Evolutionary conservation across 2,888 invertebrate genomes (phyloP).

Genomic region (Diachrysia chrysitis): DNA sequence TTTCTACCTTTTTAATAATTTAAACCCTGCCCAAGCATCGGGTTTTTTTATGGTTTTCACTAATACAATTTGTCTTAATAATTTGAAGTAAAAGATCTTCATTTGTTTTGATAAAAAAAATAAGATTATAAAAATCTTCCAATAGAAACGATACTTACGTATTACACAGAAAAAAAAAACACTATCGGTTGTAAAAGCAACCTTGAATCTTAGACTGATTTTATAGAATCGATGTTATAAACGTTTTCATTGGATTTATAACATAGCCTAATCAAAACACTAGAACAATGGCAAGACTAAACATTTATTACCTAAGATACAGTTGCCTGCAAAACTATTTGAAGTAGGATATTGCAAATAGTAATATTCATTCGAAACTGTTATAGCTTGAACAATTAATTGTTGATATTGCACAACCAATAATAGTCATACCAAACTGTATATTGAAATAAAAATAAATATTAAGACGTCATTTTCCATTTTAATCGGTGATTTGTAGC

Average conservation of each 20-base stretch:
- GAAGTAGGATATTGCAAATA: conserved; percentile 17
- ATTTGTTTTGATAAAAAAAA: neutral
- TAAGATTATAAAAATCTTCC: neutral
- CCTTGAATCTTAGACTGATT: conserved; percentile 6
- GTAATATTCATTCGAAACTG: conserved; percentile 24
- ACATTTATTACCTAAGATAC: neutral
- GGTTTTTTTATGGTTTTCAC: no score
- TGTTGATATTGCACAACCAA: conserved; percentile 30
- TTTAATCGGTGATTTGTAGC: conserved; percentile 61
- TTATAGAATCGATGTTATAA: neutral
- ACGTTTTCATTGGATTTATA: neutral
- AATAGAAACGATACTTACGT: neutral
- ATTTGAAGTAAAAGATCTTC: neutral
- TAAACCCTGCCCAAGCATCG: no score
- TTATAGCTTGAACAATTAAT: conserved; percentile 31
- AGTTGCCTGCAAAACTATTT: conserved; percentile 1
- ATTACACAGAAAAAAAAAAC: no score
- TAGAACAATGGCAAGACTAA: conserved; percentile 3
- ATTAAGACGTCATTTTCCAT: conserved; percentile 55
- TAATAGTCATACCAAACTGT: conserved; percentile 37
- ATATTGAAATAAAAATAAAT: conserved; percentile 55
- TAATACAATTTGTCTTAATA: no score
- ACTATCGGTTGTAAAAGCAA: neutral
- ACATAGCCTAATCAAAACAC: neutral
- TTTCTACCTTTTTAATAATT: no score